A percentile compares a stretch with the other conserved stretches of the same genome.
These are phyloP conservation scores for Silvanus unidentatus DNA, from an alignment of 2,888 invertebrate species.

Conservation along the genomic window DNA sequence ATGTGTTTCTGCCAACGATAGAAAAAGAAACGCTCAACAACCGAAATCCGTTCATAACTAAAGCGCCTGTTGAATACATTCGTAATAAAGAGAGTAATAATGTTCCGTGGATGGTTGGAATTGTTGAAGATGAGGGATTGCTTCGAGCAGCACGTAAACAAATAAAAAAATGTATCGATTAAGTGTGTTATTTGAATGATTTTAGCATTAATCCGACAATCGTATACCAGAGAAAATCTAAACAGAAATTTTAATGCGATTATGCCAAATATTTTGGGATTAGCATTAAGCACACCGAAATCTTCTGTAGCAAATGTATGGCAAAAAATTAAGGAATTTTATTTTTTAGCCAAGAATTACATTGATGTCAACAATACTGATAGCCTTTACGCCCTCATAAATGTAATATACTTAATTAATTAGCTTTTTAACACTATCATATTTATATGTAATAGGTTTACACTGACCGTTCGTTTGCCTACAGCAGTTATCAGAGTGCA, in stretches of 20 bases:
- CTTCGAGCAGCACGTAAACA: constrained; percentile 44
- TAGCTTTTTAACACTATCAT: constrained; percentile 12
- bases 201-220: constrained; percentile 27
- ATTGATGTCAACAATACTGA: constrained; percentile 20
- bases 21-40: constrained; percentile 37
- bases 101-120: constrained; percentile 48
- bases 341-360: constrained; percentile 18
- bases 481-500: constrained; percentile 43
- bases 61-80: constrained; percentile 42
- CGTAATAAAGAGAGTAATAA: constrained; percentile 39
- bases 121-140: constrained; percentile 47
- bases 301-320: constrained; percentile 18
- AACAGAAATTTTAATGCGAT: constrained; percentile 26
- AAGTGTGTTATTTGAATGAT: constrained; percentile 6
- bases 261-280: constrained; percentile 21
- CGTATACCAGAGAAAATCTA: constrained; percentile 18
- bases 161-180: neutral
- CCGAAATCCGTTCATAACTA: constrained; percentile 44
- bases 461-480: constrained; percentile 48
- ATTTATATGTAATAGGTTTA: constrained; percentile 39
- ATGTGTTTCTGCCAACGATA: constrained; percentile 45
- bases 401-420: no score
- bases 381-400: constrained; percentile 25
- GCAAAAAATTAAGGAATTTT: constrained; percentile 25
- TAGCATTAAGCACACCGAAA: constrained; percentile 21